Percentiles rank a stretch among this genome's conserved stretches.
Conservation (phyloP, 2,888 invertebrate genomes). For the Pristionchus entomophagus region DNA sequence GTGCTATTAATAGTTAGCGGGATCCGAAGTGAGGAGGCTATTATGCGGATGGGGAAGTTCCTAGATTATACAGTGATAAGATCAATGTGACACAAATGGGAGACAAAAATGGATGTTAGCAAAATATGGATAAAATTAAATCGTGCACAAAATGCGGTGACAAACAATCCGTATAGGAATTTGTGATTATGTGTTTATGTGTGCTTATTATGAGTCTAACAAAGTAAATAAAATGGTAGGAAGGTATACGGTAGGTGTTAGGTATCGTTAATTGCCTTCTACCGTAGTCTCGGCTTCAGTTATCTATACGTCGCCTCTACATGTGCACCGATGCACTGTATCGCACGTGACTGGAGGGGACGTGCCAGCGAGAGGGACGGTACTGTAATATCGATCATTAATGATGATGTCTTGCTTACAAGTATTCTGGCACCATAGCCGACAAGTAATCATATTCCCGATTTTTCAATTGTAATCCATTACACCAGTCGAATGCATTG, state of each 20-base stretch:
- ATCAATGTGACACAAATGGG: not conserved
- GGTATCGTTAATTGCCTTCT: not conserved
- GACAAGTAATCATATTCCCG: too few relatives aligned
- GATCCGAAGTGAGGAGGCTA: not conserved
- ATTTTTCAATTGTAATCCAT: too few relatives aligned
- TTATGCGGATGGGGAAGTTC: constrained; percentile 11
- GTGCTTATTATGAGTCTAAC: constrained; percentile 19
- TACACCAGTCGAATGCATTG: not conserved
- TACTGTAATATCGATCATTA: constrained; percentile 66
- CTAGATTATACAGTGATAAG: constrained; percentile 1
- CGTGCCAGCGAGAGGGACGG: constrained; percentile 75
- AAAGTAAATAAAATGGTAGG: not conserved
- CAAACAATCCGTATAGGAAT: constrained; percentile 23
- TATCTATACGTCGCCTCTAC: constrained; percentile 50
- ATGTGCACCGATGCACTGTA: constrained; percentile 74
- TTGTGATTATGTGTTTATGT: constrained; percentile 3
- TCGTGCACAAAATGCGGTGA: too few relatives aligned
- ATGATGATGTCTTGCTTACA: too few relatives aligned
- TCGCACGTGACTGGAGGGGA: constrained; percentile 73
- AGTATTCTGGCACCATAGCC: too few relatives aligned
- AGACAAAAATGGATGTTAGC: not conserved
- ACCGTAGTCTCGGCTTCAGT: constrained; percentile 45
- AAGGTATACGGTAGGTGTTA: not conserved
- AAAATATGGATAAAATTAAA: not conserved
- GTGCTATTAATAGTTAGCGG: not conserved